These are phyloP conservation scores for Calosoma granatense DNA, from an alignment of 1,140 invertebrate genomes.

Conservation along the genomic window DNA sequence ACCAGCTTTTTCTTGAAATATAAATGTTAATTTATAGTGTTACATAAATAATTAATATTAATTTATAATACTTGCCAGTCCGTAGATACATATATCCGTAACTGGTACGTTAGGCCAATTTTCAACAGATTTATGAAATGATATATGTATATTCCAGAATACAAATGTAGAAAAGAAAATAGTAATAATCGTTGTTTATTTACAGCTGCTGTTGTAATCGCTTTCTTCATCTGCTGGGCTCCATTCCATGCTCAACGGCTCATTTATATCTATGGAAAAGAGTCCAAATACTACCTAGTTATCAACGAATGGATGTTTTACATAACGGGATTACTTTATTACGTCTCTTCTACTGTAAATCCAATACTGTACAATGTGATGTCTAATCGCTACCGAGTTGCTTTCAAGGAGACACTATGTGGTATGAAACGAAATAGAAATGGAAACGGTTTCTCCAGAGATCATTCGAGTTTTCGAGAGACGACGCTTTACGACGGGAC, in stretches of 20 bases:
- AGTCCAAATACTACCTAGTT: conserved; percentile 47
- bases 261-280: conserved; percentile 57
- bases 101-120: no score
- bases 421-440: conserved; percentile 34
- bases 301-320: conserved; percentile 73
- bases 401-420: conserved; percentile 63
- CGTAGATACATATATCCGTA: no score
- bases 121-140: no score
- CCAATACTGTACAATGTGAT: conserved; percentile 88
- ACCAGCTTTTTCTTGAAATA: no score
- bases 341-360: conserved; percentile 80
- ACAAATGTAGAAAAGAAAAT: no score
- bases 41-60: no score
- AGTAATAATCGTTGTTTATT: no score
- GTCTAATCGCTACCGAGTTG: conserved; percentile 73
- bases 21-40: no score
- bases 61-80: no score
- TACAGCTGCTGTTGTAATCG: conserved; percentile 86
- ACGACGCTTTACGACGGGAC: conserved; percentile 36
- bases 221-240: conserved; percentile 96
- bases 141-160: no score
- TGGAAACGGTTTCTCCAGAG: conserved; percentile 36
- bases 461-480: conserved; percentile 46
- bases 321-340: conserved; percentile 72
- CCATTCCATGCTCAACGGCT: conserved; percentile 90